Conservation (phyloP, 2,797 vertebrate genomes). For the Smutsia gigantea region DNA sequence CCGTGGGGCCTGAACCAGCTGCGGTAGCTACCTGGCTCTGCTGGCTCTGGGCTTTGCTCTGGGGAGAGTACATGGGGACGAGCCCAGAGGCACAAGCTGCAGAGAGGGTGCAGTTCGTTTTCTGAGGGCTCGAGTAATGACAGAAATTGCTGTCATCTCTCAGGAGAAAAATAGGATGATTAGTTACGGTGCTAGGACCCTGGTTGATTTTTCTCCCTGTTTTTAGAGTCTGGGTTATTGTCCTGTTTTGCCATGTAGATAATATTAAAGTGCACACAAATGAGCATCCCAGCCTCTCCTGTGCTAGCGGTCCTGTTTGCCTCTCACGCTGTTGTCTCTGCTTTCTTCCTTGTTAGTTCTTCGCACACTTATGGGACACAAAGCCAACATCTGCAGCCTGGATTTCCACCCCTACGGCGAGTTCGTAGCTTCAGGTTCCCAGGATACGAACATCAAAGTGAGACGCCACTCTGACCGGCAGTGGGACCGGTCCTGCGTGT, state of each 20-base stretch:
- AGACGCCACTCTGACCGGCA: background rate
- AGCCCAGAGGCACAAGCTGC: accelerated
- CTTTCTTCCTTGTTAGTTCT: conserved; percentile 87
- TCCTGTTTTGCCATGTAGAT: background rate
- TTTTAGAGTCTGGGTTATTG: background rate
- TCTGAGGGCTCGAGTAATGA: background rate
- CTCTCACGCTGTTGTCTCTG: background rate
- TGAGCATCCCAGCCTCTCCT: accelerated
- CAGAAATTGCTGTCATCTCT: background rate
- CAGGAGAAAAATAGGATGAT: background rate
- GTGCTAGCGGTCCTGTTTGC: accelerated
- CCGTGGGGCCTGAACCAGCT: background rate
- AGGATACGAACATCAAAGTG: conserved; percentile 98
- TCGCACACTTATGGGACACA: conserved; percentile 94
- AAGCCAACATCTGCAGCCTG: conserved; percentile 95
- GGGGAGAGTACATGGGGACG: background rate
- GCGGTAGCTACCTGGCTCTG: background rate
- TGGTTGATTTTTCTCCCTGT: background rate
- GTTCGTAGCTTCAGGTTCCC: conserved; percentile 95
- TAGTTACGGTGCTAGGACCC: background rate
- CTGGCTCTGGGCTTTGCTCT: background rate
- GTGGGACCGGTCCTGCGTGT: accelerated
- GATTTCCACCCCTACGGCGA: conserved; percentile 95
- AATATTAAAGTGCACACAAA: accelerated
- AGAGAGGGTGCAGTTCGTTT: accelerated